Base-by-base conservation (phyloP, 2,797 vertebrate genomes). In the Pangasius macronema region DNA sequence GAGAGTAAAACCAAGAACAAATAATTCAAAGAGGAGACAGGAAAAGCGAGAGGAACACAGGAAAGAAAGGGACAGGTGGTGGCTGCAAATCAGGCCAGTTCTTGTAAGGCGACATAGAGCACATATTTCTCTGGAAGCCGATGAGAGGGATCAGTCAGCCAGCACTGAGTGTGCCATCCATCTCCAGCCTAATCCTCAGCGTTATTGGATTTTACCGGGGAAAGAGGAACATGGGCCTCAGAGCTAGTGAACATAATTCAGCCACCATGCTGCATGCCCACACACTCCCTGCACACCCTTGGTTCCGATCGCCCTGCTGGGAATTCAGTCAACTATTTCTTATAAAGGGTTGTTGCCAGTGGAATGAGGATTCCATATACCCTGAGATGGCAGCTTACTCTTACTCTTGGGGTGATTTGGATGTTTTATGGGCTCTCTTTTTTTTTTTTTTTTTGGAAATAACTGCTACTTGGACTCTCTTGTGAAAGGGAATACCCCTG, bases 111-210 rank as follows among this genome's bases (percentile, higher is more conserved):
- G 49, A 76, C 63, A 85, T n/a, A 55, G 82, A 83, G 80, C 80
- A 75, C 27, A 86, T 73, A 85, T 86, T 88, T 59, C 80, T 77
- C 49, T 10, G 80, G 82, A 68, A 82, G 57, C 68, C 72, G 59
- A 85, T 85, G 87, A 88, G 87, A 68, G 84, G 84, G 84, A 85
- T 88, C 87, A 85, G 87, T 86, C 87, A 88, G 84, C 57, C 20
- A 57, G 72, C 39, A 27, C 24, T 70, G 72, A 83, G 53, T 24
- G 51, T 33, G 36, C 84, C 87, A 88, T 88, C 84, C 61, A 79
- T 85, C 84, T 88, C 80, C 14, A 79, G 70, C 36, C 53, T 88
- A 88, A 88, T 88, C 87, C 87, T 88, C 59, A 83, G 87, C 80
- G 80, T 86, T 88, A 88, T 86, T 86, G 84, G 87, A 86, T 86